Conservation (phyloP, 1,140 invertebrate genomes). For the Goniozus legneri region DNA sequence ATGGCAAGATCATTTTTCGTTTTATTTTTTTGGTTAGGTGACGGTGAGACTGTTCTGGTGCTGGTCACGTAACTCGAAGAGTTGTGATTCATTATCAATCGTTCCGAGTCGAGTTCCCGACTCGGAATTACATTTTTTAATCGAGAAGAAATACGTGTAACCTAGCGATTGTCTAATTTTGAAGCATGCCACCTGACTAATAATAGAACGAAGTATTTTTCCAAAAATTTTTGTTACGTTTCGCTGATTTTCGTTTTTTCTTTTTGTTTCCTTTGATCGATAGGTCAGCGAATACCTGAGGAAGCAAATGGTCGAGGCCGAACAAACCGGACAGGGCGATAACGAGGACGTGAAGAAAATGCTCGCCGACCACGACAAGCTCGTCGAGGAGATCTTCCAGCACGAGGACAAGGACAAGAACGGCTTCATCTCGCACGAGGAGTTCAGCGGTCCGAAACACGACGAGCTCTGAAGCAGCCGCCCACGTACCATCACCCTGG, state of each 20-base stretch:
- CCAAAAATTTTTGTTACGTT: no score
- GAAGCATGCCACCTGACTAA: no score
- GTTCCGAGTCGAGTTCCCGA: no score
- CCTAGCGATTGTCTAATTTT: no score
- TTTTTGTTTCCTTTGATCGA: no score
- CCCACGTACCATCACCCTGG: neutral
- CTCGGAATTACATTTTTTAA: no score
- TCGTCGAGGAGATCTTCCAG: constrained; percentile 94
- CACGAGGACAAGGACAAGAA: constrained; percentile 95
- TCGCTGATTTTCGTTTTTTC: no score
- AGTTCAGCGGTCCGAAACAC: constrained; percentile 95
- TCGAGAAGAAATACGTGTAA: no score
- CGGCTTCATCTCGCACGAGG: constrained; percentile 91
- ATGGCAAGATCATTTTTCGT: constrained; percentile 59
- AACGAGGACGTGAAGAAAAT: constrained; percentile 81
- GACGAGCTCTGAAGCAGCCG: constrained; percentile 79
- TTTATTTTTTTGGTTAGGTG: constrained; percentile 30
- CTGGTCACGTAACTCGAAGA: constrained; percentile 20
- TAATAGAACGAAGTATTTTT: no score
- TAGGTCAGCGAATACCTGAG: constrained; percentile 87
- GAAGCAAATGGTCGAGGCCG: constrained; percentile 82
- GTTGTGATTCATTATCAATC: no score
- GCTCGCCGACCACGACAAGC: constrained; percentile 85
- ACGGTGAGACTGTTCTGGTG: no score
- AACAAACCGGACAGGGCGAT: constrained; percentile 56